Conservation (phyloP, 2,888 invertebrate species). For the Pogonocherus hispidulus region DNA sequence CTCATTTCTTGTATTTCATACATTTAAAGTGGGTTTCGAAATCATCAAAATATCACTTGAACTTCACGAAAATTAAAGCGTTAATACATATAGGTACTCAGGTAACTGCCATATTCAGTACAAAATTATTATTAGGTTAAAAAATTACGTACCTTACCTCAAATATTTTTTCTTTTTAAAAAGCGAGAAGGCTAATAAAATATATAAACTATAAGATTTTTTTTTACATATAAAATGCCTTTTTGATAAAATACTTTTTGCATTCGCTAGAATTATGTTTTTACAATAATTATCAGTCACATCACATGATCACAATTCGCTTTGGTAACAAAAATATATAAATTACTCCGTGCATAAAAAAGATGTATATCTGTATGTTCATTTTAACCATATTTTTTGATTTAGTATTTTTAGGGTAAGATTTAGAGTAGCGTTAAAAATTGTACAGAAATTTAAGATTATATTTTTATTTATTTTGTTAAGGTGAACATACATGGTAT, state of each 20-base stretch:
- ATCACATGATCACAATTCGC: neutral
- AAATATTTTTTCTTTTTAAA: no score
- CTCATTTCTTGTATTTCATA: slow-evolving; percentile 35
- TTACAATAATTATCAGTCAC: neutral
- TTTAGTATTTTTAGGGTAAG: slow-evolving; percentile 15
- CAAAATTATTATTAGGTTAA: slow-evolving; percentile 3
- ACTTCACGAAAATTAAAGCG: neutral
- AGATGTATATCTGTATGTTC: neutral
- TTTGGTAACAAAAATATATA: neutral
- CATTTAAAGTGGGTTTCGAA: slow-evolving; percentile 41
- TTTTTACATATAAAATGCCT: no score
- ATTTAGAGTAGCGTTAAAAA: slow-evolving; percentile 5
- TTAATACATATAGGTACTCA: no score
- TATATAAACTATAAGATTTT: no score
- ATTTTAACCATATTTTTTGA: slow-evolving; percentile 23
- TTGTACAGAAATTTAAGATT: slow-evolving; percentile 25
- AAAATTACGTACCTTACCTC: neutral
- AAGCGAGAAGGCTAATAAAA: no score
- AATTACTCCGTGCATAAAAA: neutral
- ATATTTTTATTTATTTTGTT: slow-evolving; percentile 18
- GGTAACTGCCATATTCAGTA: neutral
- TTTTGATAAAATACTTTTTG: no score
- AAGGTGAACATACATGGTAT: slow-evolving; percentile 17
- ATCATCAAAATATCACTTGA: slow-evolving; percentile 41
- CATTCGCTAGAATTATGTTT: neutral